These are phyloP conservation scores for Luperina testacea DNA, from an alignment of 2,888 invertebrate genomes.

Conservation along the genomic window DNA sequence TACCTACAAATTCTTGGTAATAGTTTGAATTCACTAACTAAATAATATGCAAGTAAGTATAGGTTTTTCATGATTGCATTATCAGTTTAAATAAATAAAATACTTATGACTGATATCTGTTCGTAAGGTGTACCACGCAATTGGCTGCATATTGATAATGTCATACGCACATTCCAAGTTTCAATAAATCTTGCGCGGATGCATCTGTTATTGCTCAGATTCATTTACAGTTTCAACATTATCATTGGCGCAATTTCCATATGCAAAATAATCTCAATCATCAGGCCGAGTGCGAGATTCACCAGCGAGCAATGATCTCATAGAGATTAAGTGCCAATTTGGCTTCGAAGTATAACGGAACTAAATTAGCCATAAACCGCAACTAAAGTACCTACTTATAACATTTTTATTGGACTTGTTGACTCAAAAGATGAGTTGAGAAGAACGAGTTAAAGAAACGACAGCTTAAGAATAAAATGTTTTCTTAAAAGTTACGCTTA, in stretches of 20 bases:
- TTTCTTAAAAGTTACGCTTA: conserved; percentile 8
- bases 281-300: conserved; percentile 23
- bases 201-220: conserved; percentile 30
- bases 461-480: conserved; percentile 17
- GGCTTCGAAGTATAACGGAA: conserved; percentile 50
- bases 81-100: conserved; percentile 19
- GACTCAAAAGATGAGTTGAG: not conserved
- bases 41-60: not conserved
- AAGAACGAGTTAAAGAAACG: conserved; percentile 3
- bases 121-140: conserved; percentile 18
- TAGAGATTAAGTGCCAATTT: conserved; percentile 52
- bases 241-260: conserved; percentile 38
- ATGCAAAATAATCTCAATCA: conserved; percentile 42
- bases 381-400: conserved; percentile 18
- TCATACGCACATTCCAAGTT: conserved; percentile 19
- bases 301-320: conserved; percentile 41
- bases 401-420: conserved; percentile 16
- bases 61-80: not conserved
- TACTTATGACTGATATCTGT: not conserved
- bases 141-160: conserved; percentile 37
- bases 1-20: conserved; percentile 10
- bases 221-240: conserved; percentile 26
- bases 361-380: conserved; percentile 42
- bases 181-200: conserved; percentile 40
- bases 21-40: conserved; percentile 4